A percentile compares a stretch with the other conserved stretches of the same genome.
phyloP scores from a whole-genome alignment of 92 coral and sea anemone genomes.

The Porites evermanni region DNA sequence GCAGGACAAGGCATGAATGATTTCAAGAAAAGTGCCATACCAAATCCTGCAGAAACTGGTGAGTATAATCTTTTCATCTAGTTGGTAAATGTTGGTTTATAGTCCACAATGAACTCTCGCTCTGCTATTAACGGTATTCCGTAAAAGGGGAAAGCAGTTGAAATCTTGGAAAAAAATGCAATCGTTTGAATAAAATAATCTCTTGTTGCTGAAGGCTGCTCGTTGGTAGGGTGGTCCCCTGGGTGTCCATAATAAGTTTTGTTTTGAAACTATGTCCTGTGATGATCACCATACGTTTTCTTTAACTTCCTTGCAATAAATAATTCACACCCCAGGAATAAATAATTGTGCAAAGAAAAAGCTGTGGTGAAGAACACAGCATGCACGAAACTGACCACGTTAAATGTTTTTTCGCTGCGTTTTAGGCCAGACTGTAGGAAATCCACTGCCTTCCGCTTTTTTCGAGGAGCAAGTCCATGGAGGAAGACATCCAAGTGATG shows the following conservation, averaged over 20 bases:
- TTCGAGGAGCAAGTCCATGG: conserved; percentile 61
- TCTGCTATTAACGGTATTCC: no score
- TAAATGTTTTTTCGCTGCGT: not conserved
- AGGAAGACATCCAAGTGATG: conserved; percentile 82
- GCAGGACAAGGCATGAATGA: conserved; percentile 37
- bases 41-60: conserved; percentile 36
- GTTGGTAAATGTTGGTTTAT: not conserved
- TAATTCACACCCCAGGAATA: no score
- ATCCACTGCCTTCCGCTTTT: conserved; percentile 47
- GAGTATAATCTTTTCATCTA: not conserved
- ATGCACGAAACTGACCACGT: not conserved
- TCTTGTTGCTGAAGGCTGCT: no score
- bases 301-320: no score
- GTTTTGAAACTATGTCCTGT: no score
- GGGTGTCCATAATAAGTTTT: no score
- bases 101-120: not conserved
- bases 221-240: no score
- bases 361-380: not conserved
- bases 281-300: no score
- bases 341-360: no score
- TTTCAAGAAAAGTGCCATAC: conserved; percentile 29
- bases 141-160: no score
- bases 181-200: no score
- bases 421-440: conserved; percentile 41
- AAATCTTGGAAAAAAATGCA: no score